phyloP scores from a whole-genome alignment of 2,113 vertebrate species.

The Oreotragus oreotragus region DNA sequence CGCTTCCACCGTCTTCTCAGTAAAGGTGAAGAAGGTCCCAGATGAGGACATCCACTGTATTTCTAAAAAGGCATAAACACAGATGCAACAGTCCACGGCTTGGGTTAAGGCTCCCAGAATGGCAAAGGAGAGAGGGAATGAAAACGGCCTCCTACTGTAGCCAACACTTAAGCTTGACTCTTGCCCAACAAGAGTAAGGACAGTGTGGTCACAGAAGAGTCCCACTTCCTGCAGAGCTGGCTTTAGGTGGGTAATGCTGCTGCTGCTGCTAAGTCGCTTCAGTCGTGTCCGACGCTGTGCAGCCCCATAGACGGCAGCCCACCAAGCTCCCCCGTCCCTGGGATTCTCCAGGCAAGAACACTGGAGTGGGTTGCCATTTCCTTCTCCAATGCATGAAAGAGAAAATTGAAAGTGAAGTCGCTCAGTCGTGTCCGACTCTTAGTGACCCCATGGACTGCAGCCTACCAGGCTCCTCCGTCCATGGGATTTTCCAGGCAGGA shows the following conservation, averaged over 20 bases:
- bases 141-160: not conserved
- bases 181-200: not conserved
- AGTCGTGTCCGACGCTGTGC: rapidly evolving
- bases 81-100: not conserved
- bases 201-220: not conserved
- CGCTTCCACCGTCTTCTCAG: not conserved
- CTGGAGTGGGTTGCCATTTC: no score
- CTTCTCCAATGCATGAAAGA: no score
- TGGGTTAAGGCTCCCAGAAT: not conserved
- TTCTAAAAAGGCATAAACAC: not conserved
- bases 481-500: no score
- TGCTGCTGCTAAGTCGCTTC: no score
- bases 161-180: not conserved
- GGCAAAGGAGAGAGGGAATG: not conserved
- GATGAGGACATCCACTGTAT: not conserved
- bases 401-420: no score
- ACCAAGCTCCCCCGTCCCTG: no score
- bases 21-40: not conserved
- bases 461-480: no score
- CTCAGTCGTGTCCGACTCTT: no score
- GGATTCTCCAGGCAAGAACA: no score
- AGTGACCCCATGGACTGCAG: no score
- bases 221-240: not conserved
- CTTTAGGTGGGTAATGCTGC: not conserved
- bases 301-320: no score